These are phyloP conservation scores for Lacerta bilineata DNA, from an alignment of 2,797 vertebrate genomes.

Conservation along the genomic window DNA sequence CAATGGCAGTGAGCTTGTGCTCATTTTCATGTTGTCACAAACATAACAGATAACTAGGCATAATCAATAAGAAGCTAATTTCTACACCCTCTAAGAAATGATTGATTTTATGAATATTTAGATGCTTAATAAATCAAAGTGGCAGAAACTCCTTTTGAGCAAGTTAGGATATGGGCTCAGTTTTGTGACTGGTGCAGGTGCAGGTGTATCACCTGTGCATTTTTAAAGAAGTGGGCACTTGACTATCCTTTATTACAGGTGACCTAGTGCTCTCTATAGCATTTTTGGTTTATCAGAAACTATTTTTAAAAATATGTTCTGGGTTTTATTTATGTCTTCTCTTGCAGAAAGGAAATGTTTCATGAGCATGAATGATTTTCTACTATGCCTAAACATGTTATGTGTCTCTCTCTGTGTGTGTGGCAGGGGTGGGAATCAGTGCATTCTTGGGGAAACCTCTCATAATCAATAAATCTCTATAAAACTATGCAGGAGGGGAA, in stretches of 20 bases:
- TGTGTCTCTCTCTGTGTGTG: too few relatives aligned
- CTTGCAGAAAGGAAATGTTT: background rate
- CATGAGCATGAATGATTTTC: background rate
- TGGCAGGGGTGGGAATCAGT: background rate
- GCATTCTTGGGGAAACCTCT: background rate
- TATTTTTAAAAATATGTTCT: background rate
- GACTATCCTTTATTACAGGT: background rate
- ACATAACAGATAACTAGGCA: constrained; percentile 74
- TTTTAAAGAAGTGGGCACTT: constrained; percentile 9
- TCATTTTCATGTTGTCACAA: constrained; percentile 76
- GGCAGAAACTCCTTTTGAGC: constrained; percentile 50
- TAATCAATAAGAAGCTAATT: constrained; percentile 76
- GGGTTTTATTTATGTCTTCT: fast-evolving
- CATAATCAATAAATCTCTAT: background rate
- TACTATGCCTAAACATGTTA: background rate
- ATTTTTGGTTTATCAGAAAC: background rate
- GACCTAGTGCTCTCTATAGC: background rate
- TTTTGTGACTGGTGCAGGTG: background rate
- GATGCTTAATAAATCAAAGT: constrained; percentile 57
- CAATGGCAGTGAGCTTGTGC: constrained; percentile 68
- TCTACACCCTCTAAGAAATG: constrained; percentile 50
- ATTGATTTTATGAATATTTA: constrained; percentile 77
- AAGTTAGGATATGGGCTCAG: constrained; percentile 44
- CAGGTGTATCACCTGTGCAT: background rate
- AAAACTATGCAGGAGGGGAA: background rate